These are phyloP conservation scores for Philaethria dido DNA, from an alignment of 2,888 invertebrate species.

Conservation along the genomic window DNA sequence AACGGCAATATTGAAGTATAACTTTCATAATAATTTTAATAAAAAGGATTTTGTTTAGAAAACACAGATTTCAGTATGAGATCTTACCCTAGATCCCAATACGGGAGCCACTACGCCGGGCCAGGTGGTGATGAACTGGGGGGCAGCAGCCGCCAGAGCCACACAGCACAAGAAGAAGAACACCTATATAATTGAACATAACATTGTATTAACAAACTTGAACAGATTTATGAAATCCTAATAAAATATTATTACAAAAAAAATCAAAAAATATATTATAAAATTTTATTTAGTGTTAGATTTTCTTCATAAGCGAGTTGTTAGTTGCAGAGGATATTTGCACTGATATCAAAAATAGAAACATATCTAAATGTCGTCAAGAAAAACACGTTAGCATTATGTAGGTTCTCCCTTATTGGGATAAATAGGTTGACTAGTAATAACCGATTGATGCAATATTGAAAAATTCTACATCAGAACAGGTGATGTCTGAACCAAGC, in stretches of 20 bases:
- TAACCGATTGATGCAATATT: not conserved
- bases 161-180: conserved; percentile 72
- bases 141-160: conserved; percentile 72
- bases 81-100: conserved; percentile 56
- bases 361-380: not conserved
- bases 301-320: not conserved
- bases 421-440: conserved; percentile 15
- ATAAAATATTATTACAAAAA: too few relatives aligned
- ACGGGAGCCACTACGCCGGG: conserved; percentile 53
- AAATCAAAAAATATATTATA: too few relatives aligned
- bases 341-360: not conserved
- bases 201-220: not conserved
- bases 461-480: not conserved
- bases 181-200: conserved; percentile 52
- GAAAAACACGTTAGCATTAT: conserved; percentile 12
- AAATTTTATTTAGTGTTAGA: not conserved
- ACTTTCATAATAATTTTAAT: too few relatives aligned
- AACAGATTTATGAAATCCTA: too few relatives aligned
- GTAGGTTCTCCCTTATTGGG: conserved; percentile 11
- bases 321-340: not conserved
- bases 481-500: not conserved
- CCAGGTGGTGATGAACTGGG: conserved; percentile 59
- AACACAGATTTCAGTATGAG: not conserved
- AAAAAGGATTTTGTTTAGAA: too few relatives aligned
- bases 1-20: too few relatives aligned